phyloP scores from a whole-genome alignment of 2,113 vertebrate species.

The Columba livia region DNA sequence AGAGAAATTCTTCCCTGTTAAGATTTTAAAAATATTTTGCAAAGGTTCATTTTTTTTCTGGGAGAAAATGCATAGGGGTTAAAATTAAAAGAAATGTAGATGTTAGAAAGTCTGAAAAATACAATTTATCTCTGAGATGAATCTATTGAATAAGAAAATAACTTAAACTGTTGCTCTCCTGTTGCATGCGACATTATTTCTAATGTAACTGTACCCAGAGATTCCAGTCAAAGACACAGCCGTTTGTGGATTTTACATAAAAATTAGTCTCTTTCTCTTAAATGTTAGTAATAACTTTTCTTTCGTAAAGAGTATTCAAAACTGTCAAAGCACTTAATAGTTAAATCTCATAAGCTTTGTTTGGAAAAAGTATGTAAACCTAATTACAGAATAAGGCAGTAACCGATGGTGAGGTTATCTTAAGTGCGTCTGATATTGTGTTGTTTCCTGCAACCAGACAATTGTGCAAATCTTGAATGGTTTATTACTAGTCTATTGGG shows the following conservation, averaged over 20 bases:
- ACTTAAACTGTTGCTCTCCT: background rate
- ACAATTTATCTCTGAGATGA: background rate
- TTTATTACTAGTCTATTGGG: background rate
- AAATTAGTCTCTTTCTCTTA: background rate
- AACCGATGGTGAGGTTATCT: background rate
- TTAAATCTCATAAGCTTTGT: background rate
- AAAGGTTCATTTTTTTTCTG: background rate
- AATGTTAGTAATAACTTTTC: background rate
- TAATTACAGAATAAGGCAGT: background rate
- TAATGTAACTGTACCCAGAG: background rate
- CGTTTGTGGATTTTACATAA: background rate
- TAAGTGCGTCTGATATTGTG: background rate
- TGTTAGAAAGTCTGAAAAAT: background rate
- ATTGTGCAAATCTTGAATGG: background rate
- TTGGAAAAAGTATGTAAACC: background rate
- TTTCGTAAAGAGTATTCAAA: background rate
- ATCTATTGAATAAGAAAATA: background rate
- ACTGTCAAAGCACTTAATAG: background rate
- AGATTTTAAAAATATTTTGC: background rate
- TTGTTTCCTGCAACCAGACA: background rate
- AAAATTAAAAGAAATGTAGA: background rate
- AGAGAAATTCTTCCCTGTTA: background rate
- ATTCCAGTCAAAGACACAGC: background rate
- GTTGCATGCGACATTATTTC: background rate
- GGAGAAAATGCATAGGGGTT: background rate